phyloP scores from a whole-genome alignment of 2,888 invertebrate genomes.

The Sericinus montela region DNA sequence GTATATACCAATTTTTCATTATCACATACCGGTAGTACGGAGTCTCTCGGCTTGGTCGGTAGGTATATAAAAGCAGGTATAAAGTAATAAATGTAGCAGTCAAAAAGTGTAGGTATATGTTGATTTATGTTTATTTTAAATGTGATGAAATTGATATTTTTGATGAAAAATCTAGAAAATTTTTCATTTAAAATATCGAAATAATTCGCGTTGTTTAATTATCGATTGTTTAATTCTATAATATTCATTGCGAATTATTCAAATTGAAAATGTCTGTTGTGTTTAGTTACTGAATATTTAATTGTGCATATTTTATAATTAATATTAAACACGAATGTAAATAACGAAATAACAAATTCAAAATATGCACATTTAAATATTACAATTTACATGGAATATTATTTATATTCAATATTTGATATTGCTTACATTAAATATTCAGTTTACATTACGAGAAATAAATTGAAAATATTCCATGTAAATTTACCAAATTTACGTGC shows the following conservation, averaged over 20 bases:
- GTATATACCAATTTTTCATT: slow-evolving; percentile 32
- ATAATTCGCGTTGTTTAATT: not conserved
- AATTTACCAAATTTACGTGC: not conserved
- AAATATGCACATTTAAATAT: not conserved
- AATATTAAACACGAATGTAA: no score
- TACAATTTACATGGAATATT: slow-evolving; percentile 12
- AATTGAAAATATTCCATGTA: slow-evolving; percentile 9
- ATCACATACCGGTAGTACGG: slow-evolving; percentile 18
- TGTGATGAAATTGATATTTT: not conserved
- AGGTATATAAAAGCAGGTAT: no score
- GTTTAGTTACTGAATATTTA: not conserved
- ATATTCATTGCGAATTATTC: not conserved
- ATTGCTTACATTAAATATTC: slow-evolving; percentile 7
- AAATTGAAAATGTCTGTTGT: not conserved
- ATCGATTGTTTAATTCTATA: not conserved
- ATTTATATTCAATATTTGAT: not conserved
- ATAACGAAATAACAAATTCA: no score
- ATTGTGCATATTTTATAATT: not conserved
- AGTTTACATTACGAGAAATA: not conserved
- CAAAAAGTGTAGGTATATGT: no score
- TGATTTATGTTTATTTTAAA: slow-evolving; percentile 17
- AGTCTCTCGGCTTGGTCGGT: slow-evolving; percentile 57
- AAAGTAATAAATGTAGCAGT: no score
- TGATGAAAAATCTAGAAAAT: not conserved
- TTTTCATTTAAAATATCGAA: not conserved